phyloP scores from a whole-genome alignment of 2,888 invertebrate genomes.

The Nomada ruficornis region DNA sequence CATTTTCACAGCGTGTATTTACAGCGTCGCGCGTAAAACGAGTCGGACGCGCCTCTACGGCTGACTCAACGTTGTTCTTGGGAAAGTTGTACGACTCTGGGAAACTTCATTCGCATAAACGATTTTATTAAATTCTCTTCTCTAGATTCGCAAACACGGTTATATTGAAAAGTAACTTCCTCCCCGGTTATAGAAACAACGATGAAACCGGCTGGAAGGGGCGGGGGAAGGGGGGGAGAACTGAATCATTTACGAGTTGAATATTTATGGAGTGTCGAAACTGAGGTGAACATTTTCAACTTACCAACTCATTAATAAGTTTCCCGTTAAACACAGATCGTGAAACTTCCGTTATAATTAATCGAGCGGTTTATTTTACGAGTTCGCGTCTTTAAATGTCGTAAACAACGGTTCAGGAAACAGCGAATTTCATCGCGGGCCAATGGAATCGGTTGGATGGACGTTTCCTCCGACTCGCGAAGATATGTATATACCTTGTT shows the following conservation, averaged over 20 bases:
- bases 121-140: conserved; percentile 70
- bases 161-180: conserved; percentile 65
- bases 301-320: conserved; percentile 60
- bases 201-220: conserved; percentile 21
- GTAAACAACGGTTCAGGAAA: background rate
- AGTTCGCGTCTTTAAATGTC: conserved; percentile 1
- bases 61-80: conserved; percentile 46
- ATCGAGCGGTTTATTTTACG: conserved; percentile 38
- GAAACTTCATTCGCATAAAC: conserved; percentile 67
- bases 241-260: conserved; percentile 59
- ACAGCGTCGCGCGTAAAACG: conserved; percentile 21
- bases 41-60: conserved; percentile 21
- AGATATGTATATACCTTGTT: too few relatives aligned
- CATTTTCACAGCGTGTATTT: conserved; percentile 22
- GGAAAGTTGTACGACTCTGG: conserved; percentile 43
- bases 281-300: conserved; percentile 61
- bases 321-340: conserved; percentile 48
- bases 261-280: conserved; percentile 65
- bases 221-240: background rate
- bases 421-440: background rate
- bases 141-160: conserved; percentile 66
- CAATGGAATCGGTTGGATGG: too few relatives aligned
- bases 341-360: conserved; percentile 47
- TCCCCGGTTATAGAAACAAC: conserved; percentile 52
- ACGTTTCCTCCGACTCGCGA: too few relatives aligned